Evolutionary conservation across 2,888 invertebrate genomes (phyloP).

Genomic region (Hypena proboscidalis): DNA sequence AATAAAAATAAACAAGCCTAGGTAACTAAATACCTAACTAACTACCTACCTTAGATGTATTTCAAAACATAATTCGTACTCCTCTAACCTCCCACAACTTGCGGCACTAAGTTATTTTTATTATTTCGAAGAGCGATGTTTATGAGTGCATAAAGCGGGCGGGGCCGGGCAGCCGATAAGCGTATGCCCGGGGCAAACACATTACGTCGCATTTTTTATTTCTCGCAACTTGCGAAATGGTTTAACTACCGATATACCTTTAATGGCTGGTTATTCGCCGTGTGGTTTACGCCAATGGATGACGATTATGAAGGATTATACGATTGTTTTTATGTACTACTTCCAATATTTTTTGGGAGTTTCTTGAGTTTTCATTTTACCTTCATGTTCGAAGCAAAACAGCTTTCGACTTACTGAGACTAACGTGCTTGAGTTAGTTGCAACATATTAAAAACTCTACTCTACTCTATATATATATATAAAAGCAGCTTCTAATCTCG

Average conservation of each 20-base stretch:
- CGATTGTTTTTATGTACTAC: conserved; percentile 13
- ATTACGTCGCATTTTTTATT: conserved; percentile 36
- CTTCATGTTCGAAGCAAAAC: not conserved
- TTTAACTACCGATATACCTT: conserved; percentile 38
- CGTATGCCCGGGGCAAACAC: conserved; percentile 38
- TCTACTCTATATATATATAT: too few relatives aligned
- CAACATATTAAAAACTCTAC: too few relatives aligned
- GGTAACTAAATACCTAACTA: too few relatives aligned
- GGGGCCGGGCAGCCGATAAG: conserved; percentile 49
- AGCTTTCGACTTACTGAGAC: too few relatives aligned
- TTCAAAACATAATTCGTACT: conserved; percentile 22
- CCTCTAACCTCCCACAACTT: conserved; percentile 24
- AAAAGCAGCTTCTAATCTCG: too few relatives aligned
- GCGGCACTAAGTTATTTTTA: conserved; percentile 53
- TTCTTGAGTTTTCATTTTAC: not conserved
- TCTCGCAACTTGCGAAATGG: conserved; percentile 35
- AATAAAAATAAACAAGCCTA: too few relatives aligned
- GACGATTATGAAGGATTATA: conserved; percentile 35
- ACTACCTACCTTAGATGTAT: conserved; percentile 13
- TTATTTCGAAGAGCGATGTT: conserved; percentile 59
- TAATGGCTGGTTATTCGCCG: conserved; percentile 26
- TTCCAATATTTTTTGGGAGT: not conserved
- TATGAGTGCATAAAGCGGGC: conserved; percentile 53
- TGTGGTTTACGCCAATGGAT: conserved; percentile 24
- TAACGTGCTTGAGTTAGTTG: too few relatives aligned